Conservation (phyloP, 1,140 invertebrate species). For the Mercenaria mercenaria region DNA sequence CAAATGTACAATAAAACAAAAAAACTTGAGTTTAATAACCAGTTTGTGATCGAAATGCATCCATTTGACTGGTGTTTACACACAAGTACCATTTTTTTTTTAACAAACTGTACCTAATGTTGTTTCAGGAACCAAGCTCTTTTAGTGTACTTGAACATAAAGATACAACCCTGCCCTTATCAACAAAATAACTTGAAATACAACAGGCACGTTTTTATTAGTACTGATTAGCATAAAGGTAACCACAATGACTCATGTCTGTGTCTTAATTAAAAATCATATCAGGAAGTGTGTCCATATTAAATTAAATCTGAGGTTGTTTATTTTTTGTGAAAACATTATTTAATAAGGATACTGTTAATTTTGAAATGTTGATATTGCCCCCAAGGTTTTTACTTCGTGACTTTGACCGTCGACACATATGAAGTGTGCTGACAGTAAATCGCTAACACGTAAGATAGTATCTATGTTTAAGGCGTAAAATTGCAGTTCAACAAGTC, state of each 20-base stretch:
- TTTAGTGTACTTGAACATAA: too few relatives aligned
- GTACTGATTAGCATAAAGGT: background rate
- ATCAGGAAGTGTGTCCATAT: background rate
- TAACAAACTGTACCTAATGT: too few relatives aligned
- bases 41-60: too few relatives aligned
- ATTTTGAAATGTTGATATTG: background rate
- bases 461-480: background rate
- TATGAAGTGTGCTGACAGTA: background rate
- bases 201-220: too few relatives aligned
- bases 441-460: constrained; percentile 8
- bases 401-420: background rate
- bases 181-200: too few relatives aligned
- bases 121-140: too few relatives aligned
- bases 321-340: background rate
- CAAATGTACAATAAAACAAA: too few relatives aligned
- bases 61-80: too few relatives aligned
- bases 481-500: constrained; percentile 18
- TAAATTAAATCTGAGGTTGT: background rate
- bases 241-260: background rate
- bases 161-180: too few relatives aligned
- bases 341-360: background rate
- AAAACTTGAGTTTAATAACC: too few relatives aligned
- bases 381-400: background rate
- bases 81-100: too few relatives aligned
- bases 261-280: background rate